Conservation (phyloP, 2,113 vertebrate genomes). For the Prionailurus viverrinus region DNA sequence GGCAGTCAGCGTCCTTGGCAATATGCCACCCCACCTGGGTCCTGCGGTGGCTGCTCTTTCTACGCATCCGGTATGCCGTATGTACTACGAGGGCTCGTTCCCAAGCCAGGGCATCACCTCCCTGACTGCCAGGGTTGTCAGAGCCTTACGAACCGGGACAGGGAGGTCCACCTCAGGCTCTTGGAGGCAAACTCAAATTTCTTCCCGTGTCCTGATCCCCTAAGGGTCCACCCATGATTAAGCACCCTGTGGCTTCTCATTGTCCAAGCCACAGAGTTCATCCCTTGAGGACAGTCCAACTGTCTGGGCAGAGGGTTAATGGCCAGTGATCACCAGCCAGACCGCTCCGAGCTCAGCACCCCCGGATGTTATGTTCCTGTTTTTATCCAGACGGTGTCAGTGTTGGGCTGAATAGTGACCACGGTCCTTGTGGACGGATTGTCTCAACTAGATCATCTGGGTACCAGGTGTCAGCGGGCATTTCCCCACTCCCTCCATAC, state of each 20-base stretch:
- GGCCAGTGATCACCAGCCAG: not conserved
- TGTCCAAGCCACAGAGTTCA: not conserved
- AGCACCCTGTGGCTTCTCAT: not conserved
- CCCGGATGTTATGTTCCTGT: not conserved
- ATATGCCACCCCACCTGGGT: not conserved
- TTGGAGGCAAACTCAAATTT: not conserved
- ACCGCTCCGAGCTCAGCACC: not conserved
- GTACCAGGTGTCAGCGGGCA: no score
- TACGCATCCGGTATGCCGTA: not conserved
- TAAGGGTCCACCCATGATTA: not conserved
- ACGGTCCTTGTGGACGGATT: no score
- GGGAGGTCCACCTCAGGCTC: not conserved
- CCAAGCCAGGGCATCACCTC: not conserved
- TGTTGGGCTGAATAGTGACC: not conserved
- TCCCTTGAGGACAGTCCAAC: not conserved
- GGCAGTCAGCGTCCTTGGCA: not conserved
- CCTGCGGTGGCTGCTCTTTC: not conserved
- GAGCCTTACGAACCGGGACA: not conserved
- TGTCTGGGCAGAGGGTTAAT: not conserved
- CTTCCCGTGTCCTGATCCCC: not conserved
- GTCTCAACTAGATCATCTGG: no score
- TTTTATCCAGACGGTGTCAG: not conserved
- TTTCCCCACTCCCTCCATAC: not conserved
- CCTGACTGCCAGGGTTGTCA: not conserved
- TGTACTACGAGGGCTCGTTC: not conserved